Evolutionary conservation across 2,888 invertebrate genomes (phyloP).

Genomic region (Drosophila tanythrix): DNA sequence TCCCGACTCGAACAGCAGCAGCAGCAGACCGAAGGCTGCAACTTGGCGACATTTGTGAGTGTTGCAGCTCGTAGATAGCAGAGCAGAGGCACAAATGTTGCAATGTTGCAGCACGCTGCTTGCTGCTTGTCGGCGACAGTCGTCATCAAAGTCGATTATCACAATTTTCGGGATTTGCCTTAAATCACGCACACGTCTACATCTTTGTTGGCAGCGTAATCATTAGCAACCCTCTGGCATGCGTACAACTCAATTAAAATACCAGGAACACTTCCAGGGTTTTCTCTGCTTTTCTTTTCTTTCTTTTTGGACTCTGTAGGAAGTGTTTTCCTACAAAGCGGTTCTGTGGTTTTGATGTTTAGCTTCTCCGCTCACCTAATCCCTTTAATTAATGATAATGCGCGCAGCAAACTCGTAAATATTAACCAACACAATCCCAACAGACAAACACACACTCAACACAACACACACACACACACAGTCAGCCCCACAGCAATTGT

Average conservation of each 20-base stretch:
- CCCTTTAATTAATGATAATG: conserved; percentile 80
- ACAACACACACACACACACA: neutral
- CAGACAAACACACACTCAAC: neutral
- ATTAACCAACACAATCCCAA: conserved; percentile 1
- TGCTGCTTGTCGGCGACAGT: conserved; percentile 43
- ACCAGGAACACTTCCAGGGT: conserved; percentile 51
- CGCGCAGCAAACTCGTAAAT: conserved; percentile 66
- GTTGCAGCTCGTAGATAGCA: conserved; percentile 40
- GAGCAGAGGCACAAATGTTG: neutral
- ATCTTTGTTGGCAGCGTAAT: conserved; percentile 13
- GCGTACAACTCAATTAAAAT: conserved; percentile 77
- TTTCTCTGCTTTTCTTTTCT: neutral
- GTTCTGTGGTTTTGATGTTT: conserved; percentile 74
- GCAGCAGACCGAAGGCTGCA: conserved; percentile 11
- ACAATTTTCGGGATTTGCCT: conserved; percentile 75
- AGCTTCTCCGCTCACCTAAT: conserved; percentile 59
- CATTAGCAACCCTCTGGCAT: conserved; percentile 32
- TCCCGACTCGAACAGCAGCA: conserved; percentile 6
- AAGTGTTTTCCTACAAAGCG: conserved; percentile 54
- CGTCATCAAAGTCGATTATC: conserved; percentile 76
- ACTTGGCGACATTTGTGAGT: conserved; percentile 41
- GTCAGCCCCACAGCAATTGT: neutral
- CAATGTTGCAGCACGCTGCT: conserved; percentile 24
- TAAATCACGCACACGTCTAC: conserved; percentile 74
- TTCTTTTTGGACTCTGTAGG: conserved; percentile 28